Evolutionary conservation across 2,888 invertebrate genomes (phyloP).

Genomic region (Elysia crispata): DNA sequence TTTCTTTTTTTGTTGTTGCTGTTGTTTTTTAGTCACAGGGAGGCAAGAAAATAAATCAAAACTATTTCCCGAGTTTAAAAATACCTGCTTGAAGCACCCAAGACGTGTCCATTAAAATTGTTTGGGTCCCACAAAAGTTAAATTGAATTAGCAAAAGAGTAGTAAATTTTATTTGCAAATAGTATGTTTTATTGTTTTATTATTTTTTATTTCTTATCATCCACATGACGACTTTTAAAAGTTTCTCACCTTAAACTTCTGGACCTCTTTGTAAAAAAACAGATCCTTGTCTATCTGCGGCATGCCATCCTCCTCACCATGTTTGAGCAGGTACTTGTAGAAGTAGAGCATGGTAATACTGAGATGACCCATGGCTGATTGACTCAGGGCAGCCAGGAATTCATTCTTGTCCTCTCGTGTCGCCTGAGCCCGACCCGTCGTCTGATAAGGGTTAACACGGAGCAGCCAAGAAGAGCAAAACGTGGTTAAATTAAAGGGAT

Average conservation of each 20-base stretch:
- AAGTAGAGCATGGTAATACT: constrained; percentile 74
- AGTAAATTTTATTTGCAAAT: too few species aligned
- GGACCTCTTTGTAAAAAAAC: constrained; percentile 76
- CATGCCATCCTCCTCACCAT: constrained; percentile 73
- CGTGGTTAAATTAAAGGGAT: not conserved
- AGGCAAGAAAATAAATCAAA: too few species aligned
- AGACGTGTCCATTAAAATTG: too few species aligned
- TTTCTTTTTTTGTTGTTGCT: too few species aligned
- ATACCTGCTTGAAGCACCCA: too few species aligned
- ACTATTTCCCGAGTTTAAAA: too few species aligned
- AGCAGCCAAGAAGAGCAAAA: not conserved
- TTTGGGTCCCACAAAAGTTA: too few species aligned
- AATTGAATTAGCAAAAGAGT: too few species aligned
- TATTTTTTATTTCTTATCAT: too few species aligned
- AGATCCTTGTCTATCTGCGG: constrained; percentile 76
- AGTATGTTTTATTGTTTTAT: too few species aligned
- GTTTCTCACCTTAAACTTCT: constrained; percentile 74
- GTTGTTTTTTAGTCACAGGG: too few species aligned
- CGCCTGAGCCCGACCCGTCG: constrained; percentile 69
- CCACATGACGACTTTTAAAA: not conserved
- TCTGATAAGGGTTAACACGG: constrained; percentile 51
- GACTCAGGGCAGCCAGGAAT: constrained; percentile 69
- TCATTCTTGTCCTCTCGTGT: constrained; percentile 74
- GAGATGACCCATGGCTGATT: constrained; percentile 70
- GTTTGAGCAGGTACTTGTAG: constrained; percentile 75